Conservation (phyloP, 2,113 vertebrate genomes). For the Thymallus thymallus region DNA sequence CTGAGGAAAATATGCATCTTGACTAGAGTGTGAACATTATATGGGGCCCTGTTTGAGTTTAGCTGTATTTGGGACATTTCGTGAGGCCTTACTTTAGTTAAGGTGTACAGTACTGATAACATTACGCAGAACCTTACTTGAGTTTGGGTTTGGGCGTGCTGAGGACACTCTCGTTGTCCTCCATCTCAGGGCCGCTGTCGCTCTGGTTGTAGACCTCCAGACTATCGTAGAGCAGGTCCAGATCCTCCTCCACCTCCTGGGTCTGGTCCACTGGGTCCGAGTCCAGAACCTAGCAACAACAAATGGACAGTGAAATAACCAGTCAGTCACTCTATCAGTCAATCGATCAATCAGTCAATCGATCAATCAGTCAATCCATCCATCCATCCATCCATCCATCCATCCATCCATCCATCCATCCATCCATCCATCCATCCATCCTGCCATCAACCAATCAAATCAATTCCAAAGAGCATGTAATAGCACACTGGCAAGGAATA, state of each 20-base stretch:
- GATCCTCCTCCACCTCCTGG: slow-evolving; percentile 63
- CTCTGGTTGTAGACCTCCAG: slow-evolving; percentile 66
- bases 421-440: too few relatives aligned
- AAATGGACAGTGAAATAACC: too few relatives aligned
- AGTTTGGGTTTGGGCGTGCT: slow-evolving; percentile 68
- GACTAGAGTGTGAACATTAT: too few relatives aligned
- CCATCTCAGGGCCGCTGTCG: slow-evolving; percentile 66
- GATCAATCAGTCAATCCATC: too few relatives aligned
- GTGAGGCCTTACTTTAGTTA: background rate
- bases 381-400: too few relatives aligned
- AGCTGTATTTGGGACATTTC: background rate
- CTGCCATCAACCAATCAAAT: too few relatives aligned
- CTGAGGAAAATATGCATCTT: too few relatives aligned
- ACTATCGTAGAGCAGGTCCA: slow-evolving; percentile 66
- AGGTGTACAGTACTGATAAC: background rate
- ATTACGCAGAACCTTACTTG: slow-evolving; percentile 37
- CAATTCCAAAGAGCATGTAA: too few relatives aligned
- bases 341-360: too few relatives aligned
- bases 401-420: too few relatives aligned
- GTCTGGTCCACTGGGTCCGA: slow-evolving; percentile 66
- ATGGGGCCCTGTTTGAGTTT: background rate
- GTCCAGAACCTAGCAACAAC: slow-evolving; percentile 53
- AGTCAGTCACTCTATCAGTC: too few relatives aligned
- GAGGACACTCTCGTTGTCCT: slow-evolving; percentile 64
- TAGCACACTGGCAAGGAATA: too few relatives aligned